Evolutionary conservation across 2,888 invertebrate species (phyloP).

Genomic region (Sipha maydis): DNA sequence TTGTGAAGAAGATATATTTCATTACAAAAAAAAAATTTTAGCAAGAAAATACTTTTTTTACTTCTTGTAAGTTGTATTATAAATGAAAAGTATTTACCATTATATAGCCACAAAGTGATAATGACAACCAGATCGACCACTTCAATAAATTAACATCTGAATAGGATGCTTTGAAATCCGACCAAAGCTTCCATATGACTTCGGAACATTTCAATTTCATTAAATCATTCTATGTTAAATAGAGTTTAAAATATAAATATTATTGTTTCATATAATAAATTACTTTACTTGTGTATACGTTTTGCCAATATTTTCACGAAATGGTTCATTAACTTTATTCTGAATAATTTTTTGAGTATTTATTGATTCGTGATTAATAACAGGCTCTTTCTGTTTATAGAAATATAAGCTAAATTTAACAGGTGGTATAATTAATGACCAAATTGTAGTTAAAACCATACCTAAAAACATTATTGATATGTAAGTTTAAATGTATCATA

Average conservation of each 20-base stretch:
- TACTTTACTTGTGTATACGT: background rate
- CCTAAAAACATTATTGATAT: conserved; percentile 69
- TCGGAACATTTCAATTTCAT: conserved; percentile 25
- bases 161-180: conserved; percentile 67
- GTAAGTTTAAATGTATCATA: no score
- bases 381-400: conserved; percentile 64
- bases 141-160: conserved; percentile 67
- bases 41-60: no score
- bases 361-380: background rate
- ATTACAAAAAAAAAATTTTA: background rate
- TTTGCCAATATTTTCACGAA: background rate
- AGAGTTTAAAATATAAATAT: background rate
- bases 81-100: conserved; percentile 65
- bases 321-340: background rate
- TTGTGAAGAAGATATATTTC: background rate
- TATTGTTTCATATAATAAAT: background rate
- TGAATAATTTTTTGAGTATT: conserved; percentile 3
- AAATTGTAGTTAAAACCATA: conserved; percentile 76
- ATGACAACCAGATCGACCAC: conserved; percentile 72
- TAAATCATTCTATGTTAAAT: background rate
- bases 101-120: conserved; percentile 70
- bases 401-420: conserved; percentile 68
- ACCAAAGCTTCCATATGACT: conserved; percentile 62
- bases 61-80: no score
- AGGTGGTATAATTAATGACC: conserved; percentile 75